phyloP scores from a whole-genome alignment of 1,140 invertebrate species.

The Orchesella cincta region DNA sequence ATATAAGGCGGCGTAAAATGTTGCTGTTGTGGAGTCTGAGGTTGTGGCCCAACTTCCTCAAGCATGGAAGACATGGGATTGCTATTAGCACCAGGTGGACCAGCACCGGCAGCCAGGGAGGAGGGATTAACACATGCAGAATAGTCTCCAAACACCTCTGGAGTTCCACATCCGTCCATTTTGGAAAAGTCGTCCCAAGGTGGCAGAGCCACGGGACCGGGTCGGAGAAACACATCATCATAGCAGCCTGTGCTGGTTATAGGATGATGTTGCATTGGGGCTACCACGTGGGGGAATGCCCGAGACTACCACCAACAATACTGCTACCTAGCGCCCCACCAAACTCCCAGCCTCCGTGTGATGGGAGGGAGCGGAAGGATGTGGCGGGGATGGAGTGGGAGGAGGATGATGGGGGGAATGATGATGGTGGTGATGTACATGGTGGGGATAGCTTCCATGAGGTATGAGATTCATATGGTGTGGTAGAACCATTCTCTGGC shows the following conservation, averaged over 20 bases:
- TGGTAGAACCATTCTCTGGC: conserved; percentile 13
- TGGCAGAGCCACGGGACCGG: conserved; percentile 57
- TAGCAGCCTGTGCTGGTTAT: conserved; percentile 56
- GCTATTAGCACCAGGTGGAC: background rate
- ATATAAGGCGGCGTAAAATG: conserved; percentile 2
- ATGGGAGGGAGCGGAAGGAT: conserved; percentile 62
- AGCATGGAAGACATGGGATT: conserved; percentile 34
- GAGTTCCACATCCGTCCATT: conserved; percentile 65
- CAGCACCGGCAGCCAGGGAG: conserved; percentile 8
- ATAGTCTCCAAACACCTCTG: conserved; percentile 34
- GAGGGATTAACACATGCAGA: background rate
- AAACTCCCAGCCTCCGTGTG: conserved; percentile 26
- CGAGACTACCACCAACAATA: conserved; percentile 45
- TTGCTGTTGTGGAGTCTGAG: background rate
- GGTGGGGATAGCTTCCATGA: conserved; percentile 30
- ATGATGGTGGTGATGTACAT: conserved; percentile 41
- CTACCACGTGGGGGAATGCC: conserved; percentile 56
- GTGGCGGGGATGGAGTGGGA: conserved; percentile 50
- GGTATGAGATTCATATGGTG: conserved; percentile 10
- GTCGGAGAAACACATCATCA: conserved; percentile 79
- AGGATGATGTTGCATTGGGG: conserved; percentile 36
- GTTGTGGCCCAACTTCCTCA: conserved; percentile 36
- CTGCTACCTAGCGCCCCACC: conserved; percentile 13
- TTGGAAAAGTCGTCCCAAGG: conserved; percentile 89
- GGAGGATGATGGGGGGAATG: conserved; percentile 56